Percentiles rank a stretch among this genome's conserved stretches.
Evolutionary conservation across 2,888 invertebrate species (phyloP).

Genomic region (Abrostola triplasia): DNA sequence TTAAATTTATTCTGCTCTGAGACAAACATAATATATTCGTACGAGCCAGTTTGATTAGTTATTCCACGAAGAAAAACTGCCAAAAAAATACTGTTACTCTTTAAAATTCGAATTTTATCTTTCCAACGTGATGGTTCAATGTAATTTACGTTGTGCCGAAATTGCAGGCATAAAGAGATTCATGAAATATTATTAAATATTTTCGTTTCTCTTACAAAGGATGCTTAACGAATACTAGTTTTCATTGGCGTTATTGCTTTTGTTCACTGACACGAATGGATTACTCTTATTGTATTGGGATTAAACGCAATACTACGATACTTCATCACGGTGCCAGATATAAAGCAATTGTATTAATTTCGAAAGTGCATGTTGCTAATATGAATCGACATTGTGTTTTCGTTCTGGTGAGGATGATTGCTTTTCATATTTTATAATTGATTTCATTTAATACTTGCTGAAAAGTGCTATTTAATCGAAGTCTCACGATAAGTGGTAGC

Average conservation of each 20-base stretch:
- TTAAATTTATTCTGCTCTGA: background rate
- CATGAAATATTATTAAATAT: constrained; percentile 57
- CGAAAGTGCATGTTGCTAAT: constrained; percentile 21
- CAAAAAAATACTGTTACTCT: background rate
- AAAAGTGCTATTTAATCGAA: background rate
- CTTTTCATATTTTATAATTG: constrained; percentile 1
- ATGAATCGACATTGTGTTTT: constrained; percentile 10
- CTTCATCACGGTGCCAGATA: constrained; percentile 65
- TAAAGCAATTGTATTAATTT: constrained; percentile 54
- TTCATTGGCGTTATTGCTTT: constrained; percentile 81
- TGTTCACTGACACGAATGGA: constrained; percentile 79
- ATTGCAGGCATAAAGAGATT: constrained; percentile 21
- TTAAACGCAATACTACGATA: constrained; percentile 66
- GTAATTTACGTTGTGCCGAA: constrained; percentile 11
- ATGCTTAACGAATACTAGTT: constrained; percentile 80
- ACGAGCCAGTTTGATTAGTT: background rate
- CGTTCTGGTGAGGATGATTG: background rate
- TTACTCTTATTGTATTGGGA: constrained; percentile 73
- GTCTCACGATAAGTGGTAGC: too few relatives aligned
- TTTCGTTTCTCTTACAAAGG: constrained; percentile 76
- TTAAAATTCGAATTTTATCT: constrained; percentile 2
- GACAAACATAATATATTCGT: background rate
- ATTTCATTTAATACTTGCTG: background rate
- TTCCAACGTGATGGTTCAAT: constrained; percentile 1
- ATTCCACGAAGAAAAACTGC: constrained; percentile 1